Conservation (phyloP, 2,113 vertebrate species). For the Pygoscelis antarcticus region DNA sequence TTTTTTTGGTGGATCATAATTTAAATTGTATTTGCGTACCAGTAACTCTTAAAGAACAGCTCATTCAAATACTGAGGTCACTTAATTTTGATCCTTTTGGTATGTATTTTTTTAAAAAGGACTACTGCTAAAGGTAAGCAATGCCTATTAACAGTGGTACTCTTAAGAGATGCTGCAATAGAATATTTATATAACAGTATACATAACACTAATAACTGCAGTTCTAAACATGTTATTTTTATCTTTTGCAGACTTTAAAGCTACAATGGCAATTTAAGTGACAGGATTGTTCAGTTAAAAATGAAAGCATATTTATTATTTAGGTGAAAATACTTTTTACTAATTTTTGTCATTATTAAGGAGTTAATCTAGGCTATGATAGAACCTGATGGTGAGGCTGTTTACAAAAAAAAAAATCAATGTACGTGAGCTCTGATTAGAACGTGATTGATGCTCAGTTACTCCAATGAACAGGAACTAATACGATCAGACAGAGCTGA, state of each 20-base stretch:
- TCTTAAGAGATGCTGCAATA: neutral
- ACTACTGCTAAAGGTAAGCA: neutral
- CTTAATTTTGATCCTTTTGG: neutral
- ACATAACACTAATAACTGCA: neutral
- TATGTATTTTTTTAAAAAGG: neutral
- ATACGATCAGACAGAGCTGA: constrained; percentile 49
- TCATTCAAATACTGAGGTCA: neutral
- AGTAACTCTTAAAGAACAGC: neutral
- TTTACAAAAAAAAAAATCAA: constrained; percentile 42
- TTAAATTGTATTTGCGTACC: neutral
- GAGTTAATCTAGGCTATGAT: neutral
- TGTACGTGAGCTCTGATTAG: constrained; percentile 52
- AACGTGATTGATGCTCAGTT: constrained; percentile 67
- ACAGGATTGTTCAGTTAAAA: neutral
- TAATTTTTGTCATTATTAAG: neutral
- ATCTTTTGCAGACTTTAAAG: neutral
- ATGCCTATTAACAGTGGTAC: neutral
- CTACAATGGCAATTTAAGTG: neutral
- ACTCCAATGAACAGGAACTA: constrained; percentile 62
- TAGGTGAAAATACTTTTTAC: neutral
- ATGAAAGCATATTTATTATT: neutral
- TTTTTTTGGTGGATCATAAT: neutral
- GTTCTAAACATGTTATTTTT: neutral
- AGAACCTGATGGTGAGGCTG: constrained; percentile 1
- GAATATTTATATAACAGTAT: neutral